A percentile compares a stretch with the other conserved stretches of the same genome.
phyloP scores from a whole-genome alignment of 1,140 invertebrate species.

The Bicyclus anynana region DNA sequence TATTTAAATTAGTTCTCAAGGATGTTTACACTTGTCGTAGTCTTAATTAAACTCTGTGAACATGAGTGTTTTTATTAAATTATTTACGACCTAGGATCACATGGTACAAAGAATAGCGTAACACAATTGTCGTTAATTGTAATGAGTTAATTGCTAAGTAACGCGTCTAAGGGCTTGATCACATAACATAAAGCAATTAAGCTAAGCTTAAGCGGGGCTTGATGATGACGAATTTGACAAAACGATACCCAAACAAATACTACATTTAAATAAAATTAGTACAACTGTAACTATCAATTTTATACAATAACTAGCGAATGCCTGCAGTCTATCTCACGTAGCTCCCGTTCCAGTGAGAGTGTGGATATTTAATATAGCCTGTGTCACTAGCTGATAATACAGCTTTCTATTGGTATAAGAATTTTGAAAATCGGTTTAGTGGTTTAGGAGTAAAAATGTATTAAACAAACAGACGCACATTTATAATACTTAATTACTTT shows the following conservation, averaged over 20 bases:
- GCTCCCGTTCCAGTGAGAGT: too few relatives aligned
- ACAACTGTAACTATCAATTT: background rate
- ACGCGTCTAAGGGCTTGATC: conserved; percentile 6
- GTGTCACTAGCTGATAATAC: too few relatives aligned
- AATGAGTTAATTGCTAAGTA: conserved; percentile 20
- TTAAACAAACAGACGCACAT: too few relatives aligned
- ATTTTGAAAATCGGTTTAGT: too few relatives aligned
- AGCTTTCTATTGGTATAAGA: too few relatives aligned
- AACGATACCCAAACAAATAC: conserved; percentile 4
- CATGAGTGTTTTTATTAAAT: conserved; percentile 7
- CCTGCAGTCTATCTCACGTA: too few relatives aligned
- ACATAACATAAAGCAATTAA: too few relatives aligned
- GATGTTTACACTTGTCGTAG: background rate
- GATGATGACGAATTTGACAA: conserved; percentile 18
- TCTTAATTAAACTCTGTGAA: background rate
- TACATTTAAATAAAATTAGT: background rate
- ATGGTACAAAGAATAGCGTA: conserved; percentile 21
- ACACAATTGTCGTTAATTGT: conserved; percentile 20
- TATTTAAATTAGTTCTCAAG: too few relatives aligned
- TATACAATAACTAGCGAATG: background rate
- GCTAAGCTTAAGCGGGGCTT: too few relatives aligned
- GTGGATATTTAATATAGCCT: too few relatives aligned
- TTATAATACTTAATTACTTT: too few relatives aligned
- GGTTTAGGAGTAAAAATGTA: too few relatives aligned
- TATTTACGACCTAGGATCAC: conserved; percentile 18